Conservation (phyloP, 2,888 invertebrate species). For the Tenthredo notha region DNA sequence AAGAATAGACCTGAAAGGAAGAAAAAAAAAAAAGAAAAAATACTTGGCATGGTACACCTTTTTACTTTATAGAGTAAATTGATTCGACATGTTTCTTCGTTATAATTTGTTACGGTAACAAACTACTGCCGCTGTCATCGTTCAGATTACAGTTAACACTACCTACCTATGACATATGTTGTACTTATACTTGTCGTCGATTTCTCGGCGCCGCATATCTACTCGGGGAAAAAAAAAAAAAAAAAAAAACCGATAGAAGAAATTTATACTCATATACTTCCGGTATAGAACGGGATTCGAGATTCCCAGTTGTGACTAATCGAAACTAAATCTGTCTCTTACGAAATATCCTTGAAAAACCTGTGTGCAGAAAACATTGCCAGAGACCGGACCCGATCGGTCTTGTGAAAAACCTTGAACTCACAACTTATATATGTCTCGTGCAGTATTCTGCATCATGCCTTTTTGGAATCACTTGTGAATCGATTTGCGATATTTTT, state of each 20-base stretch:
- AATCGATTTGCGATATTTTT: neutral
- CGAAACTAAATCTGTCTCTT: constrained; percentile 37
- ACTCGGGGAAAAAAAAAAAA: neutral
- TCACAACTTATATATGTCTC: neutral
- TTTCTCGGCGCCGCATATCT: no score
- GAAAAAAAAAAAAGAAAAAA: neutral
- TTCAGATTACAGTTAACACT: constrained; percentile 29
- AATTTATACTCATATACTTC: constrained; percentile 41
- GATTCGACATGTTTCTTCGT: constrained; percentile 17
- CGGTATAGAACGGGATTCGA: constrained; percentile 6
- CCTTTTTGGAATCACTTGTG: neutral
- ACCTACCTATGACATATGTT: neutral
- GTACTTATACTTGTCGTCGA: constrained; percentile 8
- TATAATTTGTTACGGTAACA: neutral
- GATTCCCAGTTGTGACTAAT: constrained; percentile 39
- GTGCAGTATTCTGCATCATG: neutral
- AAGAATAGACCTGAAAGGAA: neutral
- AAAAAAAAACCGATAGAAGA: neutral
- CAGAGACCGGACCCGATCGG: neutral
- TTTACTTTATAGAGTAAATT: neutral
- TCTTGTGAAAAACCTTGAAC: constrained; percentile 5
- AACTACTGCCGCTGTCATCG: constrained; percentile 16
- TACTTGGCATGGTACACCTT: neutral
- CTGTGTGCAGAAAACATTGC: neutral
- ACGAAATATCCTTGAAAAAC: constrained; percentile 29